These are phyloP conservation scores for Tylochromis polylepis DNA, from an alignment of 2,113 vertebrate species.

Conservation along the genomic window DNA sequence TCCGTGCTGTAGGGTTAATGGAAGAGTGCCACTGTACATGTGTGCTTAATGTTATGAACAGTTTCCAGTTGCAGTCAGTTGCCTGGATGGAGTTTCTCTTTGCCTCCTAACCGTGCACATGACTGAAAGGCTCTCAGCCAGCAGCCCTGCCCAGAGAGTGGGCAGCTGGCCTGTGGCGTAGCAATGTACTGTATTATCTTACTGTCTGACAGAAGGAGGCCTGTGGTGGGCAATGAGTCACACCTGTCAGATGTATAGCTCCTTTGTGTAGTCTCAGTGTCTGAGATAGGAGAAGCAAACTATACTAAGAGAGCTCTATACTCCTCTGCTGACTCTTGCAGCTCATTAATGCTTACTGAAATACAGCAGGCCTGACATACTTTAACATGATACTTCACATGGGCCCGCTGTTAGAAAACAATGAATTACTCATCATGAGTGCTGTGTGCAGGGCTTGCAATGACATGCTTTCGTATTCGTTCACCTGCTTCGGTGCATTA, in stretches of 20 bases:
- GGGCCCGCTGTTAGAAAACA: conserved; percentile 3
- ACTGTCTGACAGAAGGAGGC: conserved; percentile 35
- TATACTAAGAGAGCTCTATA: neutral
- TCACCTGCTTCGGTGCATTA: neutral
- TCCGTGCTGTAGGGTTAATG: neutral
- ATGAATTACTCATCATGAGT: neutral
- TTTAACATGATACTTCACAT: neutral
- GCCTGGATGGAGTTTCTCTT: neutral
- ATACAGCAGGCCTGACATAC: conserved; percentile 11
- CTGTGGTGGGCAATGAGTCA: conserved; percentile 38
- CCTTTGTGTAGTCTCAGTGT: conserved; percentile 37
- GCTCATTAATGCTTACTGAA: conserved; percentile 37
- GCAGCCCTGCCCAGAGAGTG: conserved; percentile 9
- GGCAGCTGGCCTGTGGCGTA: conserved; percentile 52
- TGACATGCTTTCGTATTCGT: neutral
- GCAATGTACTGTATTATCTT: conserved; percentile 54
- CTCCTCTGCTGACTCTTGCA: neutral
- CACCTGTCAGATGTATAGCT: conserved; percentile 37
- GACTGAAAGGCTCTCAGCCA: conserved; percentile 17
- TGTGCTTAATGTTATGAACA: neutral
- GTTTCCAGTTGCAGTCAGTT: conserved; percentile 18
- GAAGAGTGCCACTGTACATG: neutral
- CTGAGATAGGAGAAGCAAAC: conserved; percentile 32
- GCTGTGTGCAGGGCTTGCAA: neutral
- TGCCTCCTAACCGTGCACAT: conserved; percentile 4